Evolutionary conservation across 92 coral and sea anemone species (phyloP).

Genomic region (Palythoa heliodiscus): DNA sequence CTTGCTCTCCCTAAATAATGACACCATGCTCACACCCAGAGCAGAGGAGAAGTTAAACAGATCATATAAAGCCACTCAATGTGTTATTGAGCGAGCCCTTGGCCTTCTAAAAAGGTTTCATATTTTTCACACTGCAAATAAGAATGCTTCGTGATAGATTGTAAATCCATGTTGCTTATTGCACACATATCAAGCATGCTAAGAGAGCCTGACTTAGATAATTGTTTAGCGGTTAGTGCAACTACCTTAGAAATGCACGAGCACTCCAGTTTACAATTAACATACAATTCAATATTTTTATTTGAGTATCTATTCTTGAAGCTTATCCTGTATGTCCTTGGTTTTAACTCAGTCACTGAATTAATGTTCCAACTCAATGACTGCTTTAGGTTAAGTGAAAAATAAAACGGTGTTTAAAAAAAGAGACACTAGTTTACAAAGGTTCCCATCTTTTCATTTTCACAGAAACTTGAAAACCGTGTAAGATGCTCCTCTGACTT

Average conservation of each 20-base stretch:
- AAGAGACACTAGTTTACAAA: neutral
- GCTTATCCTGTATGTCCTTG: neutral
- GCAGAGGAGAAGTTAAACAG: slow-evolving; percentile 50
- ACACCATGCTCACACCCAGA: slow-evolving; percentile 60
- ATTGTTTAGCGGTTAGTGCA: neutral
- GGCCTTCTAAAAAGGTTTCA: slow-evolving; percentile 48
- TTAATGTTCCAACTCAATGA: neutral
- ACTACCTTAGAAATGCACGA: slow-evolving; percentile 4
- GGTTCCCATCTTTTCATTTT: neutral
- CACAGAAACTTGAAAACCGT: neutral
- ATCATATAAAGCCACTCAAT: slow-evolving; percentile 53
- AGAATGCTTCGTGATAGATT: slow-evolving; percentile 4
- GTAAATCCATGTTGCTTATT: slow-evolving; percentile 19
- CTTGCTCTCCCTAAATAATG: slow-evolving; percentile 57
- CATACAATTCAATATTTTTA: neutral
- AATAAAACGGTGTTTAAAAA: neutral
- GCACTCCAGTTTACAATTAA: too few relatives aligned
- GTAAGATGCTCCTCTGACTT: neutral
- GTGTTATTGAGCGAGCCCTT: slow-evolving; percentile 60
- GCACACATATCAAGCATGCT: slow-evolving; percentile 13
- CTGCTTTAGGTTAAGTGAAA: neutral
- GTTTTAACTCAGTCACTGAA: neutral
- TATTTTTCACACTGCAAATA: slow-evolving; percentile 11
- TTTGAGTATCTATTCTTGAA: neutral
- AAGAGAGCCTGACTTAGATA: slow-evolving; percentile 24